These are phyloP conservation scores for Sipha flava DNA, from an alignment of 1,140 invertebrate genomes.

Conservation along the genomic window DNA sequence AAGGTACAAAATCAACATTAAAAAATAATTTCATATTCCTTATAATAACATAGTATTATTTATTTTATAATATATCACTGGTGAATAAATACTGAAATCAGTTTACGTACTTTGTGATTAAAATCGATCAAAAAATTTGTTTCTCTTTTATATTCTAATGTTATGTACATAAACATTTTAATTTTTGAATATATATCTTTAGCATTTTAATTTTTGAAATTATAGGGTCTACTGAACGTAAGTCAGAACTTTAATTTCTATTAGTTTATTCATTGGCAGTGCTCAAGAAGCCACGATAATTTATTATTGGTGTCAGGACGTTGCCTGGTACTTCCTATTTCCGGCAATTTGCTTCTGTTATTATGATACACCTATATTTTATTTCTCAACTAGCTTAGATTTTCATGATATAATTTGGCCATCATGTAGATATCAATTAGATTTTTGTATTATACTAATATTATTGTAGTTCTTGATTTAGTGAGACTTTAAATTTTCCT, in stretches of 20 bases:
- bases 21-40: too few species aligned
- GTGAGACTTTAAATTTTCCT: background rate
- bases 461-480: background rate
- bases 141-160: too few species aligned
- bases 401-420: background rate
- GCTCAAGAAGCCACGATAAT: background rate
- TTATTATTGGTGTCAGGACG: background rate
- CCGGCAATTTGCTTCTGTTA: background rate
- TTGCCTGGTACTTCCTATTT: slow-evolving; percentile 4
- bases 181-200: too few species aligned
- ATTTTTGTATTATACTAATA: background rate
- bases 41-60: too few species aligned
- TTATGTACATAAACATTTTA: too few species aligned
- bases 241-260: background rate
- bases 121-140: too few species aligned
- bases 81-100: too few species aligned
- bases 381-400: background rate
- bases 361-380: background rate
- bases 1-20: background rate
- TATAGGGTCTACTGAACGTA: background rate
- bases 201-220: background rate
- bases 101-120: too few species aligned
- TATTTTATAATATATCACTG: too few species aligned
- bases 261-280: background rate
- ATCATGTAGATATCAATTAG: background rate